These are phyloP conservation scores for Drosophila watanabei DNA, from an alignment of 1,140 invertebrate species.

Conservation along the genomic window DNA sequence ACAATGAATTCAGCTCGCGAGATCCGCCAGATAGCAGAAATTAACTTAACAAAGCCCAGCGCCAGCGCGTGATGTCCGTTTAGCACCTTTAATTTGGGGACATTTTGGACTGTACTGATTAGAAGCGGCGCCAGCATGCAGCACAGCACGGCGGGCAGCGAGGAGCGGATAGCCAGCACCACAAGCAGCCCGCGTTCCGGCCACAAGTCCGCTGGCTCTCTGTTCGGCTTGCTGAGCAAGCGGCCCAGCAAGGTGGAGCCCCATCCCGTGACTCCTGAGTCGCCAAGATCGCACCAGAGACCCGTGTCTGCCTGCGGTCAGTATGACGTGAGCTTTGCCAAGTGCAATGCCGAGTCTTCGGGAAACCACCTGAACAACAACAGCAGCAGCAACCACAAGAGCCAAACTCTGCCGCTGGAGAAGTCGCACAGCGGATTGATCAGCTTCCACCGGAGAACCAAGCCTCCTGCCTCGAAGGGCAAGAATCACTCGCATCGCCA, in stretches of 20 bases:
- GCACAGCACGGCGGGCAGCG: conserved; percentile 59
- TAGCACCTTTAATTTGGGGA: conserved; percentile 8
- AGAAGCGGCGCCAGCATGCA: conserved; percentile 48
- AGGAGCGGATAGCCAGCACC: conserved; percentile 74
- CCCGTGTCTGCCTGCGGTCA: conserved; percentile 63
- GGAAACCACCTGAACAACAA: conserved; percentile 43
- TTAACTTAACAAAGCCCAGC: conserved; percentile 40
- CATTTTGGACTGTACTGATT: conserved; percentile 3
- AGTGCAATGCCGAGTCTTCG: conserved; percentile 35
- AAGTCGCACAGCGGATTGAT: conserved; percentile 78
- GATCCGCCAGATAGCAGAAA: conserved; percentile 43
- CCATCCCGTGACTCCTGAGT: conserved; percentile 69
- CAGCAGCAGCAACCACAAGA: conserved; percentile 60
- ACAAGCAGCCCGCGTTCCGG: conserved; percentile 67
- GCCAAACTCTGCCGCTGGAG: conserved; percentile 76
- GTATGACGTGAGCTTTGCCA: conserved; percentile 74
- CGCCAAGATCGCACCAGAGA: conserved; percentile 57
- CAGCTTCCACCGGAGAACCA: conserved; percentile 69
- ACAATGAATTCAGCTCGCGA: conserved; percentile 44
- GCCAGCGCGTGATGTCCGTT: conserved; percentile 29
- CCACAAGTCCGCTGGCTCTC: conserved; percentile 57
- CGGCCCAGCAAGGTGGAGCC: conserved; percentile 72
- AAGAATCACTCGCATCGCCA: conserved; percentile 71
- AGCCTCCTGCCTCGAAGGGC: conserved; percentile 56
- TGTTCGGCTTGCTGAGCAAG: conserved; percentile 75